These are phyloP conservation scores for Cydia amplana DNA, from an alignment of 1,140 invertebrate genomes.

Conservation along the genomic window DNA sequence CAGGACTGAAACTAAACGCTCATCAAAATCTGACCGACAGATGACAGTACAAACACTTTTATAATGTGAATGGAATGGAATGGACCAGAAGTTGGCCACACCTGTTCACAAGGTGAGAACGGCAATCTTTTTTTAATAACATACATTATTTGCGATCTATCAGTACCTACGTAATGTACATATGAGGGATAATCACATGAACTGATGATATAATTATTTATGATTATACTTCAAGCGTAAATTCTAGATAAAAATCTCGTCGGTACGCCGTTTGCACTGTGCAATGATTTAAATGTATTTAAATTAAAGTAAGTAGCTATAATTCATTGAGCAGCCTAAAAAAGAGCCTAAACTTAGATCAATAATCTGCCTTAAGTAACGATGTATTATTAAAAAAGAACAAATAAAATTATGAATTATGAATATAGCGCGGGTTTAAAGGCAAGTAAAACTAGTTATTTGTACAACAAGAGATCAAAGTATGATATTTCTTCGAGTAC, in stretches of 20 bases:
- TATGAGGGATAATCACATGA: too few relatives aligned
- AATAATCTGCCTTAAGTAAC: too few relatives aligned
- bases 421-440: too few relatives aligned
- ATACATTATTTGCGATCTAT: too few relatives aligned
- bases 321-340: background rate
- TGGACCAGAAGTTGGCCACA: slow-evolving; percentile 41
- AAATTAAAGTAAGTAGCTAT: slow-evolving; percentile 3
- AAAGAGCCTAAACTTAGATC: too few relatives aligned
- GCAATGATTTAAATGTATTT: background rate
- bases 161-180: too few relatives aligned
- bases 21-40: slow-evolving; percentile 39
- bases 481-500: too few relatives aligned
- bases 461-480: too few relatives aligned
- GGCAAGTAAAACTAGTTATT: background rate
- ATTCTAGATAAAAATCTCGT: background rate
- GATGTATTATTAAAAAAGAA: too few relatives aligned
- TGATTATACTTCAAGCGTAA: slow-evolving; percentile 1
- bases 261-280: background rate
- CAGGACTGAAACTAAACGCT: slow-evolving; percentile 44
- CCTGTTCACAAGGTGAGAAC: slow-evolving; percentile 40
- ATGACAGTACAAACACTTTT: slow-evolving; percentile 32
- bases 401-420: too few relatives aligned
- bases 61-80: slow-evolving; percentile 27
- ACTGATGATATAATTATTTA: background rate
- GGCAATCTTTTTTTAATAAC: slow-evolving; percentile 41